Conservation (phyloP, 2,113 vertebrate genomes). For the Illadopsis cleaveri region DNA sequence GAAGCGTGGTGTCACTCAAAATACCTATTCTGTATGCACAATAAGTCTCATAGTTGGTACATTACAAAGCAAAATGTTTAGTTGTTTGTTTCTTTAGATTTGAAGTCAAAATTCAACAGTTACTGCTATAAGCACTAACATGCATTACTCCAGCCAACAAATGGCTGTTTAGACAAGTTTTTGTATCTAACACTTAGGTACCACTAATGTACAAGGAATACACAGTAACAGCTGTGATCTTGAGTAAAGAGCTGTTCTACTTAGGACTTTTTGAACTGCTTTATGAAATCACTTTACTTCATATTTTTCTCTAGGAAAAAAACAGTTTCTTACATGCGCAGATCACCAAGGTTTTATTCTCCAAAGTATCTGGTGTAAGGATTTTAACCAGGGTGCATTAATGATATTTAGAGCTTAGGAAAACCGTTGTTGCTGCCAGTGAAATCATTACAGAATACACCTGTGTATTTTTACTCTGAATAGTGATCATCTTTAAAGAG, state of each 20-base stretch:
- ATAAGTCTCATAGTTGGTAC: not conserved
- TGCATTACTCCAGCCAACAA: not conserved
- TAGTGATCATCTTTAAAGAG: not conserved
- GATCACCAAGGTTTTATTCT: not conserved
- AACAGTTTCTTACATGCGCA: not conserved
- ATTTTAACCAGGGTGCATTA: not conserved
- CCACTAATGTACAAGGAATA: fast-evolving
- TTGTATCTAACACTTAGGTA: not conserved
- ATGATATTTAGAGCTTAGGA: not conserved
- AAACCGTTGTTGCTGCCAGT: not conserved
- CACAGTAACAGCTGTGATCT: not conserved
- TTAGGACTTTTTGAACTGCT: not conserved
- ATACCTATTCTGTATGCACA: not conserved
- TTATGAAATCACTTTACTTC: not conserved
- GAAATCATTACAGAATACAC: not conserved
- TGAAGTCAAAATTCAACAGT: not conserved
- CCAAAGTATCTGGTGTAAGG: not conserved
- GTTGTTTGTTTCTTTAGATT: not conserved
- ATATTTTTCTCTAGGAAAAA: not conserved
- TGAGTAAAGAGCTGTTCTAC: not conserved
- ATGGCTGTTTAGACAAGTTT: not conserved
- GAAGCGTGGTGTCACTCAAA: not conserved
- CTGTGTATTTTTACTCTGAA: not conserved
- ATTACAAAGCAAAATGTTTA: not conserved
- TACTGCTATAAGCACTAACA: not conserved